These are phyloP conservation scores for Campylorhamphus procurvoides DNA, from an alignment of 2,113 vertebrate genomes.

Conservation along the genomic window DNA sequence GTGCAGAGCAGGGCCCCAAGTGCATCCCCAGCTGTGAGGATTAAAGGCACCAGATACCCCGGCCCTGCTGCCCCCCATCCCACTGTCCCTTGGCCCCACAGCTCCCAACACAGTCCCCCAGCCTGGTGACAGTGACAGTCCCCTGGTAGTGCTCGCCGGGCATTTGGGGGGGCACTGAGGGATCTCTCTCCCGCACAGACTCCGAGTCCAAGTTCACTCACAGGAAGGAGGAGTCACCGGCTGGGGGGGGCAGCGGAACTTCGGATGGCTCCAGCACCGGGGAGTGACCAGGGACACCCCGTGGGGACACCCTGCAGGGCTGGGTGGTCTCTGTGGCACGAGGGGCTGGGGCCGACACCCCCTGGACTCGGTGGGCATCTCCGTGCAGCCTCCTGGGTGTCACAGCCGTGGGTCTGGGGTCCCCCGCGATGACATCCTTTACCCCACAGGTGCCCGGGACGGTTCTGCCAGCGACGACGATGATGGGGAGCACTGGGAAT, in stretches of 20 bases:
- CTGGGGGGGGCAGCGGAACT: too few relatives aligned
- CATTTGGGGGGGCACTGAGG: neutral
- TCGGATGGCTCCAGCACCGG: neutral
- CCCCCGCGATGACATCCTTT: accelerated
- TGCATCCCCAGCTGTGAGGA: neutral
- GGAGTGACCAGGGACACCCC: neutral
- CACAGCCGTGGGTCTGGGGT: neutral
- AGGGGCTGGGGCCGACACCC: neutral
- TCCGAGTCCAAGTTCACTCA: neutral
- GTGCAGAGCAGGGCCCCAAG: neutral
- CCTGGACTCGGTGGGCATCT: too few relatives aligned
- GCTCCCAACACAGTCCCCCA: neutral
- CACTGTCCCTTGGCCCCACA: accelerated
- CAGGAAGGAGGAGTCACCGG: neutral
- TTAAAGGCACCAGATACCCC: neutral
- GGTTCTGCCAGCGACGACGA: neutral
- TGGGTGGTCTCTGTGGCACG: too few relatives aligned
- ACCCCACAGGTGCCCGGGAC: neutral
- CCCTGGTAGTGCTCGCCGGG: neutral
- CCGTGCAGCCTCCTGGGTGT: too few relatives aligned
- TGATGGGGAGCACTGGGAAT: accelerated
- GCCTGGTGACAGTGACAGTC: neutral
- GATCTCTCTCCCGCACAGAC: neutral
- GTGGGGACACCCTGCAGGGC: neutral
- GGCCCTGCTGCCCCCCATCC: neutral